Base-by-base conservation (phyloP, 2,888 invertebrate species). In the Norana najaformis region DNA sequence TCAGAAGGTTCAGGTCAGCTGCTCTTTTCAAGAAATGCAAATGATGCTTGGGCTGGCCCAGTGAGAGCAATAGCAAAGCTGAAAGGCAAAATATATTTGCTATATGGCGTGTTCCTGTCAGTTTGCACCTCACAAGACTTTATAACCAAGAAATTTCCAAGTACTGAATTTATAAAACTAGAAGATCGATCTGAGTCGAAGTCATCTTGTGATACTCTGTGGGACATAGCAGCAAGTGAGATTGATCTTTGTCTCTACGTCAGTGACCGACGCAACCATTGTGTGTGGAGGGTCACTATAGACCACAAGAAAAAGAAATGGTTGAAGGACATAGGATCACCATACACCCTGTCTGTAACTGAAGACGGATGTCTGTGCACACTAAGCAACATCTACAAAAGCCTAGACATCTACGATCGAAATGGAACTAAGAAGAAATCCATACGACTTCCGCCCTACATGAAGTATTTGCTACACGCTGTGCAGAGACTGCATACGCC, bases 221-320 rank as follows among this genome's bases (percentile, higher is more conserved):
- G 85, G 85, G 85, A 85, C 36, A 85, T 85, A 23, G 85, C 85
- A 16, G 85, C 85, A 36, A 85, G 85, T 37, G 36, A 85, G 36
- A 37, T 6, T 36, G 85, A 85, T 37, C 85, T 23, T 23, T 85
- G 85, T 16, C 85, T 85, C 23, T 85, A 85, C 85, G 16, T 85
- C 23, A 85, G 35, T 11, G 85, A 85, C 85, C 35, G 37, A 23
- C 18, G 34, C 6, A 85, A 85, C 37, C 18, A 37, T 8, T 85
- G 85, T 85, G 85, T 85, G 5, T 85, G 85, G 85, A 35, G 16
- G 35, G 85, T 85, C 34, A 36, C 85, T 6, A 37, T 85, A 2
- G 85, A 85, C 85, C 85, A 85, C 23, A 85, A 85, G 85, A 85
- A 35, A 85, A 85, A 85, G 85, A 35, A 36, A 85, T 85, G 36